Percentiles rank a stretch among this genome's conserved stretches.
These are phyloP conservation scores for Calosoma granatense DNA, from an alignment of 1,140 invertebrate genomes.

Conservation along the genomic window DNA sequence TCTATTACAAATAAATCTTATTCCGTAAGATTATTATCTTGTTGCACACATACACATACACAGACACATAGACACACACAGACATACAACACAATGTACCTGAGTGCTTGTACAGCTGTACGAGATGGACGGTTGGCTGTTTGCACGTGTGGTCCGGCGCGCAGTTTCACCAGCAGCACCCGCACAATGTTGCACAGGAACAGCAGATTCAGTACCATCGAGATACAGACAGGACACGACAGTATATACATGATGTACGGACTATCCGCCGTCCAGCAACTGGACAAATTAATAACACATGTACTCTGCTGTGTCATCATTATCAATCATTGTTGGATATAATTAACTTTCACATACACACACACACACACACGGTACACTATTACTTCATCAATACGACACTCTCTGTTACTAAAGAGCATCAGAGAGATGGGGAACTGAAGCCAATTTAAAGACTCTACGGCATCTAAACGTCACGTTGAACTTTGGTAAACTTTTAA, in stretches of 20 bases:
- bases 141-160: constrained; percentile 44
- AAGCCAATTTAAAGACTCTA: too few species aligned
- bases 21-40: too few species aligned
- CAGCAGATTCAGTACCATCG: constrained; percentile 73
- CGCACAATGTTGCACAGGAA: constrained; percentile 91
- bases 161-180: constrained; percentile 80
- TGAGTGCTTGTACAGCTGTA: constrained; percentile 66
- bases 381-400: constrained; percentile 11
- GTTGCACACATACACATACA: too few species aligned
- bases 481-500: too few species aligned
- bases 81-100: too few species aligned
- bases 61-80: too few species aligned
- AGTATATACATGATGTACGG: constrained; percentile 62
- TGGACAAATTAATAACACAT: constrained; percentile 33
- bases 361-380: constrained; percentile 11
- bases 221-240: constrained; percentile 66
- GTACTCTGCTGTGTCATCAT: background rate
- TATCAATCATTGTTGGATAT: constrained; percentile 1
- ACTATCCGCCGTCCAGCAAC: constrained; percentile 77
- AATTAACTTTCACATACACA: constrained; percentile 7
- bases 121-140: constrained; percentile 48
- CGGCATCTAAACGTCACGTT: too few species aligned
- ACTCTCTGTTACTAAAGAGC: constrained; percentile 4
- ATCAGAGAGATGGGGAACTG: too few species aligned
- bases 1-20: too few species aligned